A percentile compares a stretch with the other conserved stretches of the same genome.
Evolutionary conservation across 23 tunicate genomes (phyloP).

Genomic region (Styela plicata): DNA sequence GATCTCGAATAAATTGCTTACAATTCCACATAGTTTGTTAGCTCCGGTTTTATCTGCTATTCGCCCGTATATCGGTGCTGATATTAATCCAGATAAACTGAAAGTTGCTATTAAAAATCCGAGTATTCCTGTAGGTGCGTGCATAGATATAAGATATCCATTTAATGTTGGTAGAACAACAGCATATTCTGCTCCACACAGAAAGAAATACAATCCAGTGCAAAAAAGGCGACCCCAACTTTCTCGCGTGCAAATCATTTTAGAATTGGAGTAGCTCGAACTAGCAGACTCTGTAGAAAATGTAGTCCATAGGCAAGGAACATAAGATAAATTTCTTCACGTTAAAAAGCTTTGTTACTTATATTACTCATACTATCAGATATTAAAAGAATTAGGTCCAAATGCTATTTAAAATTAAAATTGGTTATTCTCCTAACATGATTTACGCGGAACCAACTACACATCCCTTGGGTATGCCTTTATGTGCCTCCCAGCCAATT

Average conservation of each 20-base stretch:
- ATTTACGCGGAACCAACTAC: no score
- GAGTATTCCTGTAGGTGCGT: slow-evolving; percentile 44
- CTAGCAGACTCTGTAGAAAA: no score
- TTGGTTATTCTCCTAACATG: no score
- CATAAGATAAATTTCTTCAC: no score
- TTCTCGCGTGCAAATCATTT: background rate
- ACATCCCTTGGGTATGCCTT: no score
- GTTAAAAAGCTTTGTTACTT: no score
- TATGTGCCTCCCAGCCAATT: no score
- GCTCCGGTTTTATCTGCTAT: slow-evolving; percentile 62
- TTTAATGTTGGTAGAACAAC: slow-evolving; percentile 81
- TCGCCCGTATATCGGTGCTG: slow-evolving; percentile 80
- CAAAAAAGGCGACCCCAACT: background rate
- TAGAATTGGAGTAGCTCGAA: no score
- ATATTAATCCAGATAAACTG: slow-evolving; percentile 71
- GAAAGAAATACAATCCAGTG: slow-evolving; percentile 51
- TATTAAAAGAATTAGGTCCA: no score
- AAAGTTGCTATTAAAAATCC: slow-evolving; percentile 77
- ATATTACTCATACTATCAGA: no score
- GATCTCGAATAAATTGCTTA: slow-evolving; percentile 72
- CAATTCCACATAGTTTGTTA: slow-evolving; percentile 36
- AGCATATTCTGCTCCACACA: slow-evolving; percentile 88
- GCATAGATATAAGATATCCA: slow-evolving; percentile 31
- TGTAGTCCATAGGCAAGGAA: no score
- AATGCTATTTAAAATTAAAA: no score